Base-by-base conservation (phyloP, 2,113 vertebrate species). In the Mus spicilegus region DNA sequence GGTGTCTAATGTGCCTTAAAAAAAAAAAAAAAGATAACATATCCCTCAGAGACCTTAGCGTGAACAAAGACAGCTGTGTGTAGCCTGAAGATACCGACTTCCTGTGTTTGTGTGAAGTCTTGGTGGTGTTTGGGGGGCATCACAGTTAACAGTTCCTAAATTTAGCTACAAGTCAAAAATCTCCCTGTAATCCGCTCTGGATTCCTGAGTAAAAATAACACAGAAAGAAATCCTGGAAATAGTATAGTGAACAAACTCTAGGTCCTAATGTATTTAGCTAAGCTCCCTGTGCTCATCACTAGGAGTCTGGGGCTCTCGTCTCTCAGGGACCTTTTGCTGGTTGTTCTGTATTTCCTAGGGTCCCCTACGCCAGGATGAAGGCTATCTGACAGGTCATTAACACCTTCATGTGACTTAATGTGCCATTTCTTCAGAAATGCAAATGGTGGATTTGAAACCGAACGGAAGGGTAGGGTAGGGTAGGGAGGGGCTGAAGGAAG, bases 401-500 rank as follows among this genome's bases (percentile, higher is more conserved):
- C 96, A 97, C 89, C 80, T 81, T 65, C 54, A 63, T 82, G 92
- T 77, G 86, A 96, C 76, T 96, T 76, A 93, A 90, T 46, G 61
- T 84, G 84, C 42, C 75, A 20, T 92, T 89, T 95, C 93, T 97
- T 97, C 80, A 97, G 97, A 98, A 96, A 97, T 97, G 95, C 84
- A 97, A 94, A 96, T 95, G 56, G 54, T 89, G 33, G 58, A 89
- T 87, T 69, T 86, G 93, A 93, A 80, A 80, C 49, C 84, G 20
- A 89, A 54, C 12, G 49, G 67, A 76, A 84, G 30, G 16, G 36
- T 82, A 63, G 67, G 7, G 13, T 67, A 2, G 33, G 7, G 13
- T 73, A 2, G 33, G 65, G 82, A 78, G 39, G 91, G 6, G n/a
- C 78, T 54, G 51, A 87, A 17, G 84, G 51, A 84, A 63, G 61